phyloP scores from a whole-genome alignment of 2,113 vertebrate species.

The Garra rufa region DNA sequence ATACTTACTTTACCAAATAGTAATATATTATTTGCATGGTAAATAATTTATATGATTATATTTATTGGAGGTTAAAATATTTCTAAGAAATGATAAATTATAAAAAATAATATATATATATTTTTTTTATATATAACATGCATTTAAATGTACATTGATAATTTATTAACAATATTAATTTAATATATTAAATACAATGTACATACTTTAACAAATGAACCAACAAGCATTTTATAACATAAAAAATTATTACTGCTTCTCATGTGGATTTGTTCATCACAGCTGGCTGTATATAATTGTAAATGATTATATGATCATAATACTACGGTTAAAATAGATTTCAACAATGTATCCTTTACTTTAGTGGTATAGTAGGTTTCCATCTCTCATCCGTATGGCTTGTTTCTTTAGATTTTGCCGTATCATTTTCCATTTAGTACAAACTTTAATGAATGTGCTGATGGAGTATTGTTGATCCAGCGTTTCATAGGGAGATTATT shows the following conservation, averaged over 20 bases:
- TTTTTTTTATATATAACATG: background rate
- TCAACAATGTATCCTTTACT: background rate
- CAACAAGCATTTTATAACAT: too few relatives aligned
- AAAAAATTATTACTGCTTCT: too few relatives aligned
- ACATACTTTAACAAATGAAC: background rate
- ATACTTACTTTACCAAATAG: background rate
- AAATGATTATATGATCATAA: background rate
- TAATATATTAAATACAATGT: background rate
- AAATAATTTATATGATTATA: background rate
- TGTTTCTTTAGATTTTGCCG: background rate
- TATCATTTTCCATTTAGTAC: conserved; percentile 10
- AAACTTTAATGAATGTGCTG: conserved; percentile 12
- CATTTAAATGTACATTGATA: background rate
- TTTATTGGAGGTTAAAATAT: background rate
- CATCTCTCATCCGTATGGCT: background rate
- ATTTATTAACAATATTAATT: background rate
- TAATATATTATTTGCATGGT: background rate
- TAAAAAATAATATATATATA: background rate
- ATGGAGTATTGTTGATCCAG: conserved; percentile 23
- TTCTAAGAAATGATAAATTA: too few relatives aligned
- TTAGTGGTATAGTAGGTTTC: background rate
- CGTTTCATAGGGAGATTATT: conserved; percentile 35
- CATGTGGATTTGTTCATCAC: too few relatives aligned
- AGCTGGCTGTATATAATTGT: background rate
- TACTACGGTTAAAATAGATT: background rate